Percentiles rank a stretch among this genome's conserved stretches.
These are phyloP conservation scores for Drosophila mulleri DNA, from an alignment of 2,888 invertebrate genomes.

Conservation along the genomic window DNA sequence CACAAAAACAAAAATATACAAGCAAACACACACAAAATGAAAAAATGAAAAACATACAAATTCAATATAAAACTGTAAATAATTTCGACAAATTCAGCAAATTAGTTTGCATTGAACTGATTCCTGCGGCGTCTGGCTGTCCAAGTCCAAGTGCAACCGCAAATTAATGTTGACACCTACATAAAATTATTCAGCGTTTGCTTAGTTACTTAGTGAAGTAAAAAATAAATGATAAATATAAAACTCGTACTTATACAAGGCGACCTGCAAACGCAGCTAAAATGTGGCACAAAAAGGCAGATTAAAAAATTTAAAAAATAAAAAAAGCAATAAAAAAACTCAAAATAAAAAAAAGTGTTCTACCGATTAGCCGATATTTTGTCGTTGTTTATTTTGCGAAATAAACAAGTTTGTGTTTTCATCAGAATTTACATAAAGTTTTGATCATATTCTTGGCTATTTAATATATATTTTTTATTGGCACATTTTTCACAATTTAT, in stretches of 20 bases:
- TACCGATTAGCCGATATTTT: conserved; percentile 65
- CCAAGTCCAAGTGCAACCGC: conserved; percentile 60
- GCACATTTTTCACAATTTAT: conserved; percentile 72
- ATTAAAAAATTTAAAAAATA: conserved; percentile 11
- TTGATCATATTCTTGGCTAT: conserved; percentile 60
- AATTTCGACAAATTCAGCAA: conserved; percentile 45
- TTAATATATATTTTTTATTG: conserved; percentile 68
- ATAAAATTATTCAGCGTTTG: conserved; percentile 50
- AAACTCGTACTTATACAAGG: conserved; percentile 46
- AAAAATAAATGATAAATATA: not conserved
- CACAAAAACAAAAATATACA: conserved; percentile 21
- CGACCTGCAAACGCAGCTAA: conserved; percentile 64
- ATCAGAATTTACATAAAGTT: conserved; percentile 74
- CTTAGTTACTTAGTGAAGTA: conserved; percentile 19
- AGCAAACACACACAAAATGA: not conserved
- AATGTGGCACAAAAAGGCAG: conserved; percentile 62
- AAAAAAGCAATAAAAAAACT: conserved; percentile 17
- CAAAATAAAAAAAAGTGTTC: conserved; percentile 54
- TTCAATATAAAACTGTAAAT: conserved; percentile 22
- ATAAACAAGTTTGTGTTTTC: conserved; percentile 65
- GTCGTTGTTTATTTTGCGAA: conserved; percentile 71
- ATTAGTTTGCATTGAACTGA: conserved; percentile 44
- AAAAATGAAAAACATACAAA: not conserved
- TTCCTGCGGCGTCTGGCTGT: conserved; percentile 65
- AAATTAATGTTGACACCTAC: conserved; percentile 58